Conservation (phyloP, 2,113 vertebrate genomes). For the Rhabdornis inornatus region DNA sequence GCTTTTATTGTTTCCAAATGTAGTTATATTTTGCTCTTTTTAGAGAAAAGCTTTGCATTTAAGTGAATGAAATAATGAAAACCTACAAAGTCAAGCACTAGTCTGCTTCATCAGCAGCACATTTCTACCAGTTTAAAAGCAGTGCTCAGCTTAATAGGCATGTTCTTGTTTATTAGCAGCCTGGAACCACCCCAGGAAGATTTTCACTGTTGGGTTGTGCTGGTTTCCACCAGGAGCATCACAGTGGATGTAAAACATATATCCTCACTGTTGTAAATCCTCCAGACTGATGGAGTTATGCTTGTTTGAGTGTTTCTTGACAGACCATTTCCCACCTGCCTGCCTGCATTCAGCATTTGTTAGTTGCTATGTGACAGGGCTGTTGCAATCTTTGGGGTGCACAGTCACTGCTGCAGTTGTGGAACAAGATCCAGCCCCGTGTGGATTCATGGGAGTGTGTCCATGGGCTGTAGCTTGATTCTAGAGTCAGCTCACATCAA, state of each 20-base stretch:
- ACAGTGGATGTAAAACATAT: neutral
- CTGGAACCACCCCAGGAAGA: neutral
- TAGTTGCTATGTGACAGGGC: neutral
- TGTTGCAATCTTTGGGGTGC: fast-evolving
- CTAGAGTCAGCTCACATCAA: neutral
- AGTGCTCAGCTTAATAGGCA: neutral
- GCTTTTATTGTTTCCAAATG: neutral
- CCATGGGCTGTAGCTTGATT: fast-evolving
- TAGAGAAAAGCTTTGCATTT: neutral
- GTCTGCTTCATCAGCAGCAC: neutral
- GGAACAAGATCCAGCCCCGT: fast-evolving
- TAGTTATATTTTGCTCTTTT: neutral
- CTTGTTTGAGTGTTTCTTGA: neutral
- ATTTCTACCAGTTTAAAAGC: neutral
- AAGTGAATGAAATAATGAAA: neutral
- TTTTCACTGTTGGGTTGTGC: neutral
- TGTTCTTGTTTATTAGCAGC: neutral
- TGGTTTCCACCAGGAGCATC: neutral
- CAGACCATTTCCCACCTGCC: neutral
- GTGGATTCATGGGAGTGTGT: neutral
- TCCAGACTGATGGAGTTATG: neutral
- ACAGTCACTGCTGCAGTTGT: fast-evolving
- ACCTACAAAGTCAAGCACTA: neutral
- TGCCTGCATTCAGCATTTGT: neutral
- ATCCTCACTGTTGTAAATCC: neutral